Evolutionary conservation across 1,140 invertebrate genomes (phyloP), one percentile per base, ranked within the genome.

Genomic region (Chlorops oryzae): DNA sequence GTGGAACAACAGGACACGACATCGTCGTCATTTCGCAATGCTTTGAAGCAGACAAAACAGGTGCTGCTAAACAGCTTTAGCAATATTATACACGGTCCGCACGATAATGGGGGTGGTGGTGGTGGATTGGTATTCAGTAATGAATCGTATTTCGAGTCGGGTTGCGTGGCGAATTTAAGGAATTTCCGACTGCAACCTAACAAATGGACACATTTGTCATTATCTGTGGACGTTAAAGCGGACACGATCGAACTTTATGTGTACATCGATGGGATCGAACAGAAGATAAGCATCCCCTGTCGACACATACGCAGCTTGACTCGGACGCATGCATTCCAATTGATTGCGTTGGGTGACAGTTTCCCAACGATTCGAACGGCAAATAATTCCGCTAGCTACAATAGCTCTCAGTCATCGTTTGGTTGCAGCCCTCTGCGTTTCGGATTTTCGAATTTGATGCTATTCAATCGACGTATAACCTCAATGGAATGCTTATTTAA

Each of bases 21-120:
- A 15, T 32, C 28, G 28, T 55, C 52, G 18, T 39, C 48, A 1
- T 56, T 70, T 25, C 58, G 63, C 2, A 61, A 69, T 27, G 65
- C 68, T 0, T 37, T 71, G 0, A 65, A 71, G 42, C 64, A 65
- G 12, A 71, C 68, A 5, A 70, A 69, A 44, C 22, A 58, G 22
- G 68, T 61, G 2, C 35, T 71, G 28, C 58, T 69, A 2, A 71
- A 65, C 27, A 69, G 68, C 28, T 65, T 71, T 28, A 65, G 55
- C 1, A 60, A 69, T n/a, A 72, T 70, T n/a, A n/a, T n/a, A n/a
- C n/a, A n/a, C n/a, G n/a, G n/a, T n/a, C n/a, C n/a, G n/a, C n/a
- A n/a, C n/a, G n/a, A n/a, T n/a, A n/a, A n/a, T n/a, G n/a, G n/a
- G n/a, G n/a, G n/a, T n/a, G n/a, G n/a, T n/a, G n/a, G n/a, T n/a